phyloP scores from a whole-genome alignment of 2,113 vertebrate genomes.

The Arothron firmamentum region DNA sequence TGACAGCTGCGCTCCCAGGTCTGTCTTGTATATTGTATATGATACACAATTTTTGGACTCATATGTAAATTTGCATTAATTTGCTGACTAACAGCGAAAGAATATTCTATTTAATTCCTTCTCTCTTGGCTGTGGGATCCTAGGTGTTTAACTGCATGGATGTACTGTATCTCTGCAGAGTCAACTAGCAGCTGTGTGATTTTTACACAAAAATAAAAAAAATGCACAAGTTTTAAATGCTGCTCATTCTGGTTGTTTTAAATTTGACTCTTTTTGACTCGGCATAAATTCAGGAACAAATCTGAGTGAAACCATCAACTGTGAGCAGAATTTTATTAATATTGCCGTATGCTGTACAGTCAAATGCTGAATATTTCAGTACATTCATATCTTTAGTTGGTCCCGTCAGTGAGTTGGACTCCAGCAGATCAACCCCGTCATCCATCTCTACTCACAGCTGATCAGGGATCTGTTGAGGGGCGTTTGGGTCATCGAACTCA shows the following conservation, averaged over 20 bases:
- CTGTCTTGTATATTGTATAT: constrained; percentile 89
- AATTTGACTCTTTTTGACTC: neutral
- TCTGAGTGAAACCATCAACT: neutral
- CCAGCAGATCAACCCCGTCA: constrained; percentile 9
- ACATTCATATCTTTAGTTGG: no score
- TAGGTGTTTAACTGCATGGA: constrained; percentile 92
- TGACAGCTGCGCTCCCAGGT: constrained; percentile 64
- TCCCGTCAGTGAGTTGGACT: constrained; percentile 13
- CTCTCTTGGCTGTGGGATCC: constrained; percentile 89
- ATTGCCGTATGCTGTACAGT: constrained; percentile 26
- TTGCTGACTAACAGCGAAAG: constrained; percentile 88
- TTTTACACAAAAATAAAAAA: constrained; percentile 97
- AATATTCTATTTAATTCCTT: constrained; percentile 92
- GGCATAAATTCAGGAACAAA: neutral
- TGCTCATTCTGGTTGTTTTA: constrained; percentile 34
- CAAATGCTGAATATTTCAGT: constrained; percentile 6
- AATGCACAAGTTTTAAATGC: constrained; percentile 88
- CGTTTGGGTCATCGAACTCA: constrained; percentile 5
- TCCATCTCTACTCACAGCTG: constrained; percentile 1
- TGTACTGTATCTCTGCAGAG: constrained; percentile 87
- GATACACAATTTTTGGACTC: constrained; percentile 84
- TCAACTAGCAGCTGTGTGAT: constrained; percentile 92
- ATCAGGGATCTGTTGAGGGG: constrained; percentile 13
- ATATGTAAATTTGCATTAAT: constrained; percentile 93
- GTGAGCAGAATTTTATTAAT: constrained; percentile 52